Evolutionary conservation across 2,888 invertebrate species (phyloP).

Genomic region (Diarsia brunnea): DNA sequence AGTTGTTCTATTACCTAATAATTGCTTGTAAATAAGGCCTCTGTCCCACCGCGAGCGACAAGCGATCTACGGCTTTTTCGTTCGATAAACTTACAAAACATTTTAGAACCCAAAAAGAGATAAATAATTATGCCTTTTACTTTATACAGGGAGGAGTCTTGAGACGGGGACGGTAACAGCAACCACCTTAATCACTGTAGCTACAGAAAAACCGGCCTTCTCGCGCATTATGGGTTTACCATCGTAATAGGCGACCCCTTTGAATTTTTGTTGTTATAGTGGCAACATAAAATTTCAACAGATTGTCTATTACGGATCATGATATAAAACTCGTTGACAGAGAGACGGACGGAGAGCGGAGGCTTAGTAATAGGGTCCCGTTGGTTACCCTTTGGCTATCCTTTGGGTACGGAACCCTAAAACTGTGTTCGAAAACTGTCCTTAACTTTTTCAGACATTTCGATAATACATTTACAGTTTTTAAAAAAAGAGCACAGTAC

Average conservation of each 20-base stretch:
- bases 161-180: neutral
- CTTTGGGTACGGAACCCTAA: neutral
- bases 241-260: too few relatives aligned
- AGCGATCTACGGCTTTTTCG: neutral
- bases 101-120: neutral
- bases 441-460: neutral
- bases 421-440: too few relatives aligned
- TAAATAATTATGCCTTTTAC: neutral
- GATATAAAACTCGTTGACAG: too few relatives aligned
- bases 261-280: too few relatives aligned
- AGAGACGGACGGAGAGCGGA: too few relatives aligned
- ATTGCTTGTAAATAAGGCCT: slow-evolving; percentile 49
- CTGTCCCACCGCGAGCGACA: neutral
- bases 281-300: too few relatives aligned
- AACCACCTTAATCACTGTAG: too few relatives aligned
- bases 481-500: too few relatives aligned
- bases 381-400: too few relatives aligned
- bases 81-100: neutral
- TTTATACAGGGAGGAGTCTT: neutral
- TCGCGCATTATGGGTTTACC: too few relatives aligned
- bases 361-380: too few relatives aligned
- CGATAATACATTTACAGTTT: neutral
- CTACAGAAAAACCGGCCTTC: neutral
- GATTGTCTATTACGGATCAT: too few relatives aligned
- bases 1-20: slow-evolving; percentile 63